Evolutionary conservation across 2,797 vertebrate species (phyloP).

Genomic region (Crenuchus spilurus): DNA sequence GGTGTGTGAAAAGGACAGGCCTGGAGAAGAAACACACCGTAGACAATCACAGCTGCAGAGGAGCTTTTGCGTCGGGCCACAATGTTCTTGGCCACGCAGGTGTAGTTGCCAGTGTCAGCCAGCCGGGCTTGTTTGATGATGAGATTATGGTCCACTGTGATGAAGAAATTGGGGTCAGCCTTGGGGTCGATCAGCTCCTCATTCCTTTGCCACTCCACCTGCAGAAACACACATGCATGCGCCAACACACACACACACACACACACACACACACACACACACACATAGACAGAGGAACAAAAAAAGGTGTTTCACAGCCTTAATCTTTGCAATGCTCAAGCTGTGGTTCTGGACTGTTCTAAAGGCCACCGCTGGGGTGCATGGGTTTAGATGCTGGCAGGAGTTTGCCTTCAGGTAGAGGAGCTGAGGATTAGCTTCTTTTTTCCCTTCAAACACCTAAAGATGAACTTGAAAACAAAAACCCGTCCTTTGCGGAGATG

Average conservation of each 20-base stretch:
- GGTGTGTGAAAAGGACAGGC: conserved; percentile 17
- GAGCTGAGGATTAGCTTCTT: conserved; percentile 30
- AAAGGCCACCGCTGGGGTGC: neutral
- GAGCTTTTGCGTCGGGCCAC: conserved; percentile 93
- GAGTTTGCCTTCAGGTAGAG: conserved; percentile 12
- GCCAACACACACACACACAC: conserved; percentile 29
- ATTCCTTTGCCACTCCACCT: conserved; percentile 98
- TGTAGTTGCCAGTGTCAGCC: conserved; percentile 97
- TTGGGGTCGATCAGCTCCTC: conserved; percentile 91
- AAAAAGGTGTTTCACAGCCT: conserved; percentile 44
- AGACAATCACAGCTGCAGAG: conserved; percentile 90
- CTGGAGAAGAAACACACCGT: conserved; percentile 78
- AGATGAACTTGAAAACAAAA: neutral
- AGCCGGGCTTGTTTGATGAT: conserved; percentile 94
- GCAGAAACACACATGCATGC: conserved; percentile 53
- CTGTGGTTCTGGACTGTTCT: neutral
- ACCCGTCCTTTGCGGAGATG: neutral
- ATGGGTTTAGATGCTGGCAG: neutral
- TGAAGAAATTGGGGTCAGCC: conserved; percentile 91
- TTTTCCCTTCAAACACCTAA: neutral
- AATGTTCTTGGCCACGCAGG: conserved; percentile 98
- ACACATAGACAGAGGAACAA: conserved; percentile 9
- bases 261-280: conserved; percentile 31
- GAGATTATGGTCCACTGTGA: conserved; percentile 93
- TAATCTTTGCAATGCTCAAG: conserved; percentile 40